phyloP scores from a whole-genome alignment of 1,140 invertebrate genomes.

The Cephus cinctus region DNA sequence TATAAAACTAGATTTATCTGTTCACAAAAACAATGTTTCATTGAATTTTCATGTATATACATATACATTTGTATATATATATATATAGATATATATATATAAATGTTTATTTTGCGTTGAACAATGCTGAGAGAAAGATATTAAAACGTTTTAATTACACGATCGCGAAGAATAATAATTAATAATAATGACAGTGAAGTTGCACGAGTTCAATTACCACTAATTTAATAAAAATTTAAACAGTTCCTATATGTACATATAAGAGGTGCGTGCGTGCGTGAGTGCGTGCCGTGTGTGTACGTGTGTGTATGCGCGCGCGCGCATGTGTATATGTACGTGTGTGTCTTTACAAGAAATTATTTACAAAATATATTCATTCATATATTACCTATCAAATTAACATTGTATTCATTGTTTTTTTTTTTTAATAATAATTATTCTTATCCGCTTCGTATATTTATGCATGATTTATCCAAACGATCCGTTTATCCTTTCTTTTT shows the following conservation, averaged over 20 bases:
- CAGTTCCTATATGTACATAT: slow-evolving; percentile 28
- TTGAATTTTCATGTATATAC: slow-evolving; percentile 16
- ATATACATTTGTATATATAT: slow-evolving; percentile 21
- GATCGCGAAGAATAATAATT: slow-evolving; percentile 34
- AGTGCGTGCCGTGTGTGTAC: slow-evolving; percentile 24
- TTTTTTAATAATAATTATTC: slow-evolving; percentile 28
- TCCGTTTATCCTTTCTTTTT: slow-evolving; percentile 23
- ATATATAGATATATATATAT: slow-evolving; percentile 29
- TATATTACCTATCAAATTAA: slow-evolving; percentile 55
- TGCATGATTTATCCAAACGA: slow-evolving; percentile 34
- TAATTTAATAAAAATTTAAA: slow-evolving; percentile 51
- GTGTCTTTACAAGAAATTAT: slow-evolving; percentile 53
- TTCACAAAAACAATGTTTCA: slow-evolving; percentile 41
- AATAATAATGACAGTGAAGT: slow-evolving; percentile 39
- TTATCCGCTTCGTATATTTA: slow-evolving; percentile 39
- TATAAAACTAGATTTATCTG: slow-evolving; percentile 48
- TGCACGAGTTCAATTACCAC: slow-evolving; percentile 39
- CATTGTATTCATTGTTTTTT: slow-evolving; percentile 43
- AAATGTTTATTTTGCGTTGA: slow-evolving; percentile 24
- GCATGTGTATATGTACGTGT: slow-evolving; percentile 18
- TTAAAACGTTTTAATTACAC: slow-evolving; percentile 31
- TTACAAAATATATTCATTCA: slow-evolving; percentile 56
- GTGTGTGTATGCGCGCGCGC: background rate
- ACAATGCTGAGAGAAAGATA: slow-evolving; percentile 29
- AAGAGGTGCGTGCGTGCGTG: slow-evolving; percentile 36